Percentiles rank a stretch among this genome's conserved stretches.
These are phyloP conservation scores for Fregetta grallaria DNA, from an alignment of 2,113 vertebrate species.

Conservation along the genomic window DNA sequence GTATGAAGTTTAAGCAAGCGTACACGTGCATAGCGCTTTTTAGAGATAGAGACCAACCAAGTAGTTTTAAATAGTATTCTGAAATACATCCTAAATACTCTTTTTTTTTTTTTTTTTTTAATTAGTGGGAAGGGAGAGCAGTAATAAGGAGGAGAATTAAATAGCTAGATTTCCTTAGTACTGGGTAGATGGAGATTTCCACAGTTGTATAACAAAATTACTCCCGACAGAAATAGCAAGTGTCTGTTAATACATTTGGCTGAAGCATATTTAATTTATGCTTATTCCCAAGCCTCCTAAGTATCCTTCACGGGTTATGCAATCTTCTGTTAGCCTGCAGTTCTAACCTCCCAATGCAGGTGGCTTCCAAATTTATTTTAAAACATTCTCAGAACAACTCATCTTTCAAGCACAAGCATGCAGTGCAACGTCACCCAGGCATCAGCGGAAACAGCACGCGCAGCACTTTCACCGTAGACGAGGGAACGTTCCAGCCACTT, in stretches of 20 bases:
- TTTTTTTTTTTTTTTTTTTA: background rate
- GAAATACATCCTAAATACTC: background rate
- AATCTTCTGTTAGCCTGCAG: constrained; percentile 1
- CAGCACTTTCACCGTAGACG: background rate
- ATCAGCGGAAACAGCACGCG: background rate
- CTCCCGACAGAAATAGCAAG: background rate
- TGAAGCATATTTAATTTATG: background rate
- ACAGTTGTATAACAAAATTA: background rate
- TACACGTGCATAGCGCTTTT: background rate
- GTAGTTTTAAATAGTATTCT: background rate
- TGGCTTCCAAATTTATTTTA: background rate
- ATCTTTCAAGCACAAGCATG: background rate
- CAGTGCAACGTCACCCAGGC: background rate
- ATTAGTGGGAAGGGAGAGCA: background rate
- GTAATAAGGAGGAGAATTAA: background rate
- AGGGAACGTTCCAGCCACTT: background rate
- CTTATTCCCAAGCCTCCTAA: background rate
- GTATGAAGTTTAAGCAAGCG: background rate
- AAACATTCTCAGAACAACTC: background rate
- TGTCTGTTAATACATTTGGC: background rate
- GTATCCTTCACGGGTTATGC: background rate
- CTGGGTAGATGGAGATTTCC: background rate
- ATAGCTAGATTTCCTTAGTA: background rate
- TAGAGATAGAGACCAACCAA: background rate
- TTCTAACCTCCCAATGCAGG: constrained; percentile 10